Evolutionary conservation across 2,888 invertebrate genomes (phyloP).

Genomic region (Meganola albula): DNA sequence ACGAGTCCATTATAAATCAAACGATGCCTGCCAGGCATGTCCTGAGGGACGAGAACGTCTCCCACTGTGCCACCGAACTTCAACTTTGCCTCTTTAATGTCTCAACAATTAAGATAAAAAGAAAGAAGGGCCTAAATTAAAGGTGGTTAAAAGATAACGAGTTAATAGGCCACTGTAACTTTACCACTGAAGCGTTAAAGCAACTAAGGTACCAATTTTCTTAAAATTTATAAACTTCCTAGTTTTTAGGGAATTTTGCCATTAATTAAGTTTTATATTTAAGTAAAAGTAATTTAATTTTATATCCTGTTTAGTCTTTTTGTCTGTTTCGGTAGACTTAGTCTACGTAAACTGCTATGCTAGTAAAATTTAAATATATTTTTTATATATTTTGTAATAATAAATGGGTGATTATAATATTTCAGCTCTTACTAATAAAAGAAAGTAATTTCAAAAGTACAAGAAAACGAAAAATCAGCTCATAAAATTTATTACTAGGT

Average conservation of each 20-base stretch:
- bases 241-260: slow-evolving; percentile 15
- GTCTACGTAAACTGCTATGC: too few species aligned
- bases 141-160: slow-evolving; percentile 76
- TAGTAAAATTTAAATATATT: too few species aligned
- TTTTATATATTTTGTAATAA: too few species aligned
- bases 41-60: slow-evolving; percentile 71
- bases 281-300: too few species aligned
- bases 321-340: too few species aligned
- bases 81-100: slow-evolving; percentile 73
- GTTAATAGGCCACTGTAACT: slow-evolving; percentile 66
- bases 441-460: too few species aligned
- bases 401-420: too few species aligned
- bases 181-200: slow-evolving; percentile 37
- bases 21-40: slow-evolving; percentile 75
- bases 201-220: too few species aligned
- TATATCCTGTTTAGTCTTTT: too few species aligned
- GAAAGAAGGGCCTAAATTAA: slow-evolving; percentile 74
- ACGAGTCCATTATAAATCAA: slow-evolving; percentile 78
- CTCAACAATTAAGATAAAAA: slow-evolving; percentile 78
- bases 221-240: too few species aligned
- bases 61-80: slow-evolving; percentile 65
- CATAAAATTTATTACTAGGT: slow-evolving; percentile 28
- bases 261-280: slow-evolving; percentile 5
- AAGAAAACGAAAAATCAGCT: slow-evolving; percentile 25
- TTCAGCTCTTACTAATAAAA: too few species aligned